Percentiles rank a stretch among this genome's conserved stretches.
Evolutionary conservation across 1,140 invertebrate genomes (phyloP).

Genomic region (Microplitis demolitor): DNA sequence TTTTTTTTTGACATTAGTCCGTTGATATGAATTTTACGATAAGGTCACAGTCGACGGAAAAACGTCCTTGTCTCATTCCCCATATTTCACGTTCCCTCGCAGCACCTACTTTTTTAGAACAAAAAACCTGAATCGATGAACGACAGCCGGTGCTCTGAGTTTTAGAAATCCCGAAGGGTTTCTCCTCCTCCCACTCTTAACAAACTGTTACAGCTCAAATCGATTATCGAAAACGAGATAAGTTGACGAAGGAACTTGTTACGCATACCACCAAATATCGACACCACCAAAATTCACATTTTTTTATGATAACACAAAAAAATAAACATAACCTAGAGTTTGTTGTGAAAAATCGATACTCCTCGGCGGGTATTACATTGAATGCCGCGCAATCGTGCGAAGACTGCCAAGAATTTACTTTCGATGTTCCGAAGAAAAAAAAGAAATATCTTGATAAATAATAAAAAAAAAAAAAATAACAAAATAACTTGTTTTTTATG

Average conservation of each 20-base stretch:
- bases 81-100: background rate
- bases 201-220: background rate
- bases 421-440: too few species aligned
- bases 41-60: slow-evolving; percentile 8
- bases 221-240: slow-evolving; percentile 13
- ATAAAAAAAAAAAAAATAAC: background rate
- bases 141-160: background rate
- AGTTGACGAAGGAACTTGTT: slow-evolving; percentile 1
- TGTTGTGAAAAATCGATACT: slow-evolving; percentile 6
- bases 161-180: background rate
- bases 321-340: background rate
- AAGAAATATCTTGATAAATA: background rate
- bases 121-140: slow-evolving; percentile 5
- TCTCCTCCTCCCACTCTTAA: background rate
- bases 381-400: slow-evolving; percentile 11
- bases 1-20: background rate
- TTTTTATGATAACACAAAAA: background rate
- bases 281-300: background rate
- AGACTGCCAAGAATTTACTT: slow-evolving; percentile 3
- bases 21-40: slow-evolving; percentile 3
- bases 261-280: background rate
- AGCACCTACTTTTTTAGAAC: background rate
- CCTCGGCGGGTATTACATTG: background rate
- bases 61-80: background rate
- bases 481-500: background rate